phyloP scores from a whole-genome alignment of 2,113 vertebrate species.

The Holacanthus passer region DNA sequence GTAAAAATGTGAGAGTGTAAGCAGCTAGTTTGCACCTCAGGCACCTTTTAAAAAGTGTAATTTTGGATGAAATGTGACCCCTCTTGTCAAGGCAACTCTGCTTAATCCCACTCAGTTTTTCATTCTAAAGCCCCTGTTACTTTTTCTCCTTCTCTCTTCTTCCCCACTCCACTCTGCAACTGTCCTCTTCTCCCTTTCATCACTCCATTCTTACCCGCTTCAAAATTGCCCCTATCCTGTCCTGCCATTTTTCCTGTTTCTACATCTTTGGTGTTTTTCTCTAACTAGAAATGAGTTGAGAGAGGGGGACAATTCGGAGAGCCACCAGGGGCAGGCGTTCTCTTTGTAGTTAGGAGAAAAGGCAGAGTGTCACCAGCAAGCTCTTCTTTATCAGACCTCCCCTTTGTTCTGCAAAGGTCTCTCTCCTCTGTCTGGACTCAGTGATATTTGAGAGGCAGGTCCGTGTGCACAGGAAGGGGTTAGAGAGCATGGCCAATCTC shows the following conservation, averaged over 20 bases:
- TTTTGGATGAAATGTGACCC: constrained; percentile 29
- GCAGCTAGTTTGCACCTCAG: constrained; percentile 9
- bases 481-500: constrained; percentile 62
- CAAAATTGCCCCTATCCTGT: constrained; percentile 25
- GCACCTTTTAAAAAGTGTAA: constrained; percentile 2
- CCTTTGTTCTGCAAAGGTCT: constrained; percentile 81
- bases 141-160: constrained; percentile 21
- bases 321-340: constrained; percentile 40
- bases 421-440: constrained; percentile 69
- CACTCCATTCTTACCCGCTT: constrained; percentile 36
- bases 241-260: constrained; percentile 4
- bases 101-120: constrained; percentile 38
- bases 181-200: constrained; percentile 24
- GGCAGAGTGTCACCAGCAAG: constrained; percentile 58
- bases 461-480: constrained; percentile 54
- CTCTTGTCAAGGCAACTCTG: constrained; percentile 42
- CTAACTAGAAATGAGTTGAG: constrained; percentile 48
- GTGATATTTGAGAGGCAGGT: constrained; percentile 78
- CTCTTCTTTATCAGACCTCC: constrained; percentile 67
- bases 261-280: constrained; percentile 48
- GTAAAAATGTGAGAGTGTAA: neutral
- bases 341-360: constrained; percentile 66
- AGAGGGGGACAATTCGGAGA: constrained; percentile 46
- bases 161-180: constrained; percentile 21
- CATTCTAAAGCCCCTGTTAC: constrained; percentile 14